Evolutionary conservation across 2,888 invertebrate genomes (phyloP), one percentile per base, ranked within the genome.

Genomic region (Synergus umbraculus): DNA sequence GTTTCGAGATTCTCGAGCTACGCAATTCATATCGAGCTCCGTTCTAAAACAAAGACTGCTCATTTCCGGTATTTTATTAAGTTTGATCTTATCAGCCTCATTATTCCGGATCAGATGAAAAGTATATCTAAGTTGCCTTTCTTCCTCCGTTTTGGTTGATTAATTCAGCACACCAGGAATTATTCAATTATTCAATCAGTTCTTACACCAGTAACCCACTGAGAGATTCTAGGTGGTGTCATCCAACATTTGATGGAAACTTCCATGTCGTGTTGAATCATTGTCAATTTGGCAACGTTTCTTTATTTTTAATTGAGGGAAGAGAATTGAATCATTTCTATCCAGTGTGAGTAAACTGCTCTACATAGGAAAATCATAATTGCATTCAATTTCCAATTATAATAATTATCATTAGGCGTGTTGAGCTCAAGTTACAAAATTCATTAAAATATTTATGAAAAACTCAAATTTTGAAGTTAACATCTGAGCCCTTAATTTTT

Each of bases 141-240:
- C 73, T 73, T 54, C 41, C 4, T 41, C 18, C 54, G 54, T 49
- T 73, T 37, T 73, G 29, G 12, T 13, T 73, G 54, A 73, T 29
- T 73, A 73, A 54, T 73, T 37, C 29, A 54, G 49, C 9, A 18
- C 37, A 41, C 73, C 9, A 37, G 54, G 41, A 73, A 73, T 73
- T 73, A 73, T 73, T 54, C 73, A 49, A 73, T 73, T 54, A 73
- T 73, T 73, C 73, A 73, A 73, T 73, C 73, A 73, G 73, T 54
- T 73, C 73, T 54, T 73, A 73, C 73, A 73, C 54, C n/a, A 73
- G 73, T 73, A 73, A 73, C 73, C 73, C 54, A 73, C 54, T 73
- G 54, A 54, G 29, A 54, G 37, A 58, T 73, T 73, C 73, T 54
- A 73, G 73, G 37, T 54, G 54, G 73, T 73, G 37, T 54, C 73